phyloP scores from a whole-genome alignment of 30 jellyfish, hydroid and myxozoan genomes.

The Hydractinia echinata region DNA sequence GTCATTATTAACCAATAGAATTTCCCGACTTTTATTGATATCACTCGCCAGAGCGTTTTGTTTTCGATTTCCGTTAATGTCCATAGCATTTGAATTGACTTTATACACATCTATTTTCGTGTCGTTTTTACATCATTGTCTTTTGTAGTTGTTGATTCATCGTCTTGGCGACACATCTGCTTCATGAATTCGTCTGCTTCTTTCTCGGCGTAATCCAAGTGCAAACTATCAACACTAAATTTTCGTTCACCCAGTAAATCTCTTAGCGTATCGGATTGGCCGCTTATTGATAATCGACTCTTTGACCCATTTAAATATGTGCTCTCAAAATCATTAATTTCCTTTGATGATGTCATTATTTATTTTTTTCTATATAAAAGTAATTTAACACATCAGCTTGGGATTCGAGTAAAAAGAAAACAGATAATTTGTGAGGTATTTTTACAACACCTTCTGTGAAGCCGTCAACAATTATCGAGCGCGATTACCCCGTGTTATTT shows the following conservation, averaged over 20 bases:
- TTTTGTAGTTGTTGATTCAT: background rate
- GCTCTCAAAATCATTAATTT: background rate
- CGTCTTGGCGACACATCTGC: background rate
- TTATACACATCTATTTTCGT: background rate
- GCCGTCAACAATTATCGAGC: no score
- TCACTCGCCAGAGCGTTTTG: background rate
- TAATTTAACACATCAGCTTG: no score
- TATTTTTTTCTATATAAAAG: no score
- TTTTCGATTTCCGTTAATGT: background rate
- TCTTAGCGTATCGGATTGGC: background rate
- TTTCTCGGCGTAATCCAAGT: slow-evolving; percentile 24
- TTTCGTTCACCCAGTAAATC: slow-evolving; percentile 1
- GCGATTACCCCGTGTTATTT: no score
- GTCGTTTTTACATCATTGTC: background rate
- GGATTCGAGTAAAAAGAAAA: no score
- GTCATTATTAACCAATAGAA: background rate
- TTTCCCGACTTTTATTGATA: background rate
- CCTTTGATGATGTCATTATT: no score
- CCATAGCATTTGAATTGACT: background rate
- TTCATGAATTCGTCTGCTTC: slow-evolving; percentile 35
- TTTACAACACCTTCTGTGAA: no score
- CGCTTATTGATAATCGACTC: slow-evolving; percentile 12
- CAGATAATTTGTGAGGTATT: no score
- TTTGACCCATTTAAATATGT: background rate
- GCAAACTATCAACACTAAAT: slow-evolving; percentile 11